A percentile compares a stretch with the other conserved stretches of the same genome.
Conservation (phyloP, 2,888 invertebrate genomes). For the Augiades crinisus region DNA sequence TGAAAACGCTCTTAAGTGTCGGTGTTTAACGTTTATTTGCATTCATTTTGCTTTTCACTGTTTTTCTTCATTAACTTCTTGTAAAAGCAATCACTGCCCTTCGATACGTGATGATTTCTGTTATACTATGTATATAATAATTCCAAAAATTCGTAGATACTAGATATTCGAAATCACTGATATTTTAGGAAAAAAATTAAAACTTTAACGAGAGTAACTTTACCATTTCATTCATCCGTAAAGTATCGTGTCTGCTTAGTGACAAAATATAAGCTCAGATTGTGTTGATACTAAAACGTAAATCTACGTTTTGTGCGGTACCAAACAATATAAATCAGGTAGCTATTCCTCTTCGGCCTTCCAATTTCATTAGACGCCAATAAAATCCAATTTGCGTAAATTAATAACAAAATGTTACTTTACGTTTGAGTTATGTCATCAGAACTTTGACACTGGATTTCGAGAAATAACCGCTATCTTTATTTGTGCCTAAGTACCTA, state of each 20-base stretch:
- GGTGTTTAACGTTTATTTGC: constrained; percentile 73
- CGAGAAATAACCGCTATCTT: background rate
- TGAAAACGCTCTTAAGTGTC: constrained; percentile 74
- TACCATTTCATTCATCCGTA: background rate
- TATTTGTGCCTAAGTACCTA: too few species aligned
- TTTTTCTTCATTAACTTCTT: constrained; percentile 49
- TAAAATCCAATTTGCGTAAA: constrained; percentile 22
- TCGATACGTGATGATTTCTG: background rate
- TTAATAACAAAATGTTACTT: constrained; percentile 13
- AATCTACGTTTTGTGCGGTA: background rate
- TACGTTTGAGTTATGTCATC: background rate
- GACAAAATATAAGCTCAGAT: background rate
- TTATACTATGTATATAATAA: too few species aligned
- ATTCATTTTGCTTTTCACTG: constrained; percentile 67
- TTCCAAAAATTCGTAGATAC: too few species aligned
- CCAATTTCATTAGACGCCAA: constrained; percentile 22
- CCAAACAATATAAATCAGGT: constrained; percentile 32
- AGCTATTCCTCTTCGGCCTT: constrained; percentile 21
- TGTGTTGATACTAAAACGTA: background rate
- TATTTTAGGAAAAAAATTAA: too few species aligned
- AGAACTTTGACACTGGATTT: background rate
- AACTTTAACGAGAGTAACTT: too few species aligned
- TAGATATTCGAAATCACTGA: too few species aligned
- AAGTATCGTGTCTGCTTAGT: background rate
- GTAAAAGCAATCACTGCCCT: constrained; percentile 39